phyloP scores from a whole-genome alignment of 2,113 vertebrate species.

The Podiceps cristatus region DNA sequence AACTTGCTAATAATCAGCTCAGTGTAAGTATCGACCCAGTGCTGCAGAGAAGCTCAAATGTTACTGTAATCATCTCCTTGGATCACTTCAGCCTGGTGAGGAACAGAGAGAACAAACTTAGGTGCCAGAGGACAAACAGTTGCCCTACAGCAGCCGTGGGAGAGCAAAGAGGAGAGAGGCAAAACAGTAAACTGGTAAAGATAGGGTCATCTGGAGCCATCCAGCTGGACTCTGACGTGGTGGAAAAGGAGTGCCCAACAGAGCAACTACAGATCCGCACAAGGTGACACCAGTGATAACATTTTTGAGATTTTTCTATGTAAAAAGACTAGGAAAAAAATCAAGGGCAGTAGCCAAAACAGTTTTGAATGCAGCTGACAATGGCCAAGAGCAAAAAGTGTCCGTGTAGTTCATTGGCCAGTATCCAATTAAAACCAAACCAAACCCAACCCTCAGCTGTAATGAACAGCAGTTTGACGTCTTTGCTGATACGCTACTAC shows the following conservation, averaged over 20 bases:
- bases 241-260: neutral
- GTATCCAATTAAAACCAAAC: neutral
- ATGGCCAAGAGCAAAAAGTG: neutral
- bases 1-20: neutral
- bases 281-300: neutral
- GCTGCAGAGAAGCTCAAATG: slow-evolving; percentile 6
- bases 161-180: neutral
- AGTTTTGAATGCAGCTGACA: neutral
- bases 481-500: neutral
- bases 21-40: neutral
- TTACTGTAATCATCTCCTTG: neutral
- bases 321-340: neutral
- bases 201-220: neutral
- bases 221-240: neutral
- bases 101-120: neutral
- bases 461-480: neutral
- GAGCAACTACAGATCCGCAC: neutral
- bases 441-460: neutral
- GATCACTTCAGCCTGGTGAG: neutral
- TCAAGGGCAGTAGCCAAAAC: neutral
- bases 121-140: neutral
- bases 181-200: neutral
- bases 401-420: neutral
- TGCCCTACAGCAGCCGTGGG: neutral
- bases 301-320: neutral